Base-by-base conservation (phyloP, 2,113 vertebrate genomes). In the Chrysemys picta region DNA sequence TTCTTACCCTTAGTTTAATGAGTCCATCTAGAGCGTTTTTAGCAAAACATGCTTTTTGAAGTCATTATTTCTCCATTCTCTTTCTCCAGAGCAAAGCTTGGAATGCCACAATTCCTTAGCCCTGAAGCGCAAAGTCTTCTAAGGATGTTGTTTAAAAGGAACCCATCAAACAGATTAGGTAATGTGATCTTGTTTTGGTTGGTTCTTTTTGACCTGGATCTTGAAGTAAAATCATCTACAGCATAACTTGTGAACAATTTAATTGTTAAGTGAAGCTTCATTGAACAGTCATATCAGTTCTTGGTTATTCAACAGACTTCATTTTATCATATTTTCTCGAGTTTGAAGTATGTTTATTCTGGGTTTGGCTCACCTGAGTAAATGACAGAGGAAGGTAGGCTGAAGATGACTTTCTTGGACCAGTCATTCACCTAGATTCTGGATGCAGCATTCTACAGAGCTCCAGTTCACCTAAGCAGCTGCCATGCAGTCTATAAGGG, bases 21-120 rank as follows among this genome's bases (percentile, higher is more conserved):
- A 83, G 24, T 81, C 24, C 83, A 0, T 21, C 31, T 59, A 49
- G 76, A 76, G 27, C 12, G 0, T 59, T 97, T 95, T 87, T 89
- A 56, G 5, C 31, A 56, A 82, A 89, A 50, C n/a, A 17, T 1
- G 3, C 81, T 53, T 53, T 35, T 94, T 91, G 3, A 9, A 93
- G 82, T 86, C 31, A 79, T 72, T 95, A 87, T 84, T 75, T 88
- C 4, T 93, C 9, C 25, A 5, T 89, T 91, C 17, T 96, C 90
- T 97, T 97, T 92, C 10, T 97, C 38, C 81, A 99, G 99, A 98
- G 99, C 99, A 89, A 99, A 99, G 98, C 98, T 99, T 93, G 99
- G 99, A 96, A 99, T 99, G 99, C 99, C 99, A 89, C 99, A 99
- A 95, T 99, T 99, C 97, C 98, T 99, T 91, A 99, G 99, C 97